A percentile compares a stretch with the other conserved stretches of the same genome.
These are phyloP conservation scores for Pangasius krempfi DNA, from an alignment of 2,797 vertebrate genomes.

Conservation along the genomic window DNA sequence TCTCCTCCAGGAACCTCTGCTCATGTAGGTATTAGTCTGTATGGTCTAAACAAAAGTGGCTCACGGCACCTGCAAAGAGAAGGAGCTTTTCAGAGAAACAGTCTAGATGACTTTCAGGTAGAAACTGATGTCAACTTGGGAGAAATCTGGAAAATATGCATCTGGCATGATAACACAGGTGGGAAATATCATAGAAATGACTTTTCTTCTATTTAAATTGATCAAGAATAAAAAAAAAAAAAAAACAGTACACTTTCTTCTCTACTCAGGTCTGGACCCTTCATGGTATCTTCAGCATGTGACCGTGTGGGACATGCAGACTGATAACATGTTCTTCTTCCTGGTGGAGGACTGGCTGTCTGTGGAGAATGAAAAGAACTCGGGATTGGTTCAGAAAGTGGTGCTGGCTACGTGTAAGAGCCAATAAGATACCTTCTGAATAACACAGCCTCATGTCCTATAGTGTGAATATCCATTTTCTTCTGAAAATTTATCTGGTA, in stretches of 20 bases:
- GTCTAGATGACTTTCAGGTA: constrained; percentile 79
- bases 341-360: constrained; percentile 82
- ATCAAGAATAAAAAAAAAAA: not conserved
- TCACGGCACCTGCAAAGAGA: constrained; percentile 76
- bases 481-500: not conserved
- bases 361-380: constrained; percentile 76
- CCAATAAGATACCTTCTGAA: not conserved
- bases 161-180: constrained; percentile 86
- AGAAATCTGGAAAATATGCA: constrained; percentile 82
- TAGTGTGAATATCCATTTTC: not conserved
- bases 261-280: constrained; percentile 74
- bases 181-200: not conserved
- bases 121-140: constrained; percentile 78
- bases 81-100: constrained; percentile 76
- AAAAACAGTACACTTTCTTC: not conserved
- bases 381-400: constrained; percentile 75
- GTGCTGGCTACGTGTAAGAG: constrained; percentile 79
- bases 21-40: constrained; percentile 79
- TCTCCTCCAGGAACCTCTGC: constrained; percentile 77
- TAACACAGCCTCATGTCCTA: not conserved
- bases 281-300: constrained; percentile 82
- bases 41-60: constrained; percentile 78
- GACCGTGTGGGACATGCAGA: constrained; percentile 80
- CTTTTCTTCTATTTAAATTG: not conserved
- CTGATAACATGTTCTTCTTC: constrained; percentile 82